A percentile compares a stretch with the other conserved stretches of the same genome.
Conservation (phyloP, 2,797 vertebrate genomes). For the Stomatorhinus walkeri region DNA sequence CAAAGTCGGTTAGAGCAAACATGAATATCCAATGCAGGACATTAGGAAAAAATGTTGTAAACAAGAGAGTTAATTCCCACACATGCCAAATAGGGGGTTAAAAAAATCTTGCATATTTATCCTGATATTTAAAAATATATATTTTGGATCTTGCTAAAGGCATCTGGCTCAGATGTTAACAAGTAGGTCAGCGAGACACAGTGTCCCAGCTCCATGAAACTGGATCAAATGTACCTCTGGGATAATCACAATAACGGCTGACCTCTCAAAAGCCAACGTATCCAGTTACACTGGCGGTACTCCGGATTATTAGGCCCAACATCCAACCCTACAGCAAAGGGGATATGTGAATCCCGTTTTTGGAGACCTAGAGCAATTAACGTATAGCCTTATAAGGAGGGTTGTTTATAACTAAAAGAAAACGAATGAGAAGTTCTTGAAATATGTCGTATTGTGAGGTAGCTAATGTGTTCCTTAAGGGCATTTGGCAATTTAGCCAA, state of each 20-base stretch:
- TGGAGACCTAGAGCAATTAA: conserved; percentile 47
- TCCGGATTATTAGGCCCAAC: neutral
- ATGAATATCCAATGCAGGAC: neutral
- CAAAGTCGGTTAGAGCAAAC: conserved; percentile 1
- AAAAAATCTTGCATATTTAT: neutral
- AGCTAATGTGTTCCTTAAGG: neutral
- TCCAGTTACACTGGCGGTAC: conserved; percentile 41
- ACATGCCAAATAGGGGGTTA: neutral
- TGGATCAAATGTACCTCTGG: conserved; percentile 8
- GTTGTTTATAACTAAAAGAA: neutral
- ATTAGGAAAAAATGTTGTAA: neutral
- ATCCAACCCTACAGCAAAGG: neutral
- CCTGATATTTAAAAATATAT: neutral
- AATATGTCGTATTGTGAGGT: neutral
- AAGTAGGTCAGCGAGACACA: conserved; percentile 24
- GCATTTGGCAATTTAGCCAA: neutral
- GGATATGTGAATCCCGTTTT: conserved; percentile 32
- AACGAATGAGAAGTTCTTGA: neutral
- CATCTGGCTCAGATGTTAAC: neutral
- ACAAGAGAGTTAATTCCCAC: neutral
- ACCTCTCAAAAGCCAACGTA: conserved; percentile 32
- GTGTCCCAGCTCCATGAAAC: conserved; percentile 17
- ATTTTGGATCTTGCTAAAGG: neutral
- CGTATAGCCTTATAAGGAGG: neutral
- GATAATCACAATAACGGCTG: conserved; percentile 37